Evolutionary conservation across 2,888 invertebrate genomes (phyloP).

Genomic region (Platerodrilus igneus): DNA sequence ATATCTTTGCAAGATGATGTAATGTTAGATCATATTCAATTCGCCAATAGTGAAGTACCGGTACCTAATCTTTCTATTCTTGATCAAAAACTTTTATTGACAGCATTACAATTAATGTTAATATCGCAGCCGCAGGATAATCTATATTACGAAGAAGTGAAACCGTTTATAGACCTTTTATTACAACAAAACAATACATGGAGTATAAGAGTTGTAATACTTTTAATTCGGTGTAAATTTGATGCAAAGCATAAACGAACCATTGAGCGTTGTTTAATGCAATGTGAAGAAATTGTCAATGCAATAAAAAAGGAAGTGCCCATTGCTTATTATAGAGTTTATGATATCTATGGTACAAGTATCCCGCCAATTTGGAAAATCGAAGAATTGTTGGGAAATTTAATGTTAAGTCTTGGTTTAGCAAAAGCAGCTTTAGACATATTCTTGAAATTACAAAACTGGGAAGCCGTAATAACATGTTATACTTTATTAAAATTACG

Average conservation of each 20-base stretch:
- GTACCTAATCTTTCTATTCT: constrained; percentile 57
- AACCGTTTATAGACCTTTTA: constrained; percentile 69
- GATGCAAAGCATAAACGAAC: constrained; percentile 76
- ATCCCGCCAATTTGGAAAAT: constrained; percentile 73
- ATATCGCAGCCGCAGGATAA: constrained; percentile 76
- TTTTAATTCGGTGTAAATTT: constrained; percentile 70
- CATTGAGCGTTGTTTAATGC: constrained; percentile 82
- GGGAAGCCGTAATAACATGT: constrained; percentile 92
- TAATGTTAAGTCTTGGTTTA: constrained; percentile 75
- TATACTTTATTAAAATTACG: constrained; percentile 78
- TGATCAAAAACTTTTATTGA: constrained; percentile 75
- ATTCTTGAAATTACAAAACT: constrained; percentile 69
- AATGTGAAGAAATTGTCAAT: constrained; percentile 75
- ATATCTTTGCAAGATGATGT: constrained; percentile 81
- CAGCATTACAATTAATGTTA: constrained; percentile 67
- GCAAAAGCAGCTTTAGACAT: constrained; percentile 80
- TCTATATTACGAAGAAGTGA: constrained; percentile 74
- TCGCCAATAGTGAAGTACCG: constrained; percentile 55
- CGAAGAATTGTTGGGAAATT: constrained; percentile 70
- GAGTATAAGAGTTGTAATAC: constrained; percentile 68
- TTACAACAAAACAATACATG: constrained; percentile 67
- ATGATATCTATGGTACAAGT: constrained; percentile 65
- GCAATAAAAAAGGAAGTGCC: constrained; percentile 48
- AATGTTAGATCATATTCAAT: constrained; percentile 72
- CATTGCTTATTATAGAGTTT: constrained; percentile 48